phyloP scores from a whole-genome alignment of 1,140 invertebrate genomes.

The Phthorimaea operculella region DNA sequence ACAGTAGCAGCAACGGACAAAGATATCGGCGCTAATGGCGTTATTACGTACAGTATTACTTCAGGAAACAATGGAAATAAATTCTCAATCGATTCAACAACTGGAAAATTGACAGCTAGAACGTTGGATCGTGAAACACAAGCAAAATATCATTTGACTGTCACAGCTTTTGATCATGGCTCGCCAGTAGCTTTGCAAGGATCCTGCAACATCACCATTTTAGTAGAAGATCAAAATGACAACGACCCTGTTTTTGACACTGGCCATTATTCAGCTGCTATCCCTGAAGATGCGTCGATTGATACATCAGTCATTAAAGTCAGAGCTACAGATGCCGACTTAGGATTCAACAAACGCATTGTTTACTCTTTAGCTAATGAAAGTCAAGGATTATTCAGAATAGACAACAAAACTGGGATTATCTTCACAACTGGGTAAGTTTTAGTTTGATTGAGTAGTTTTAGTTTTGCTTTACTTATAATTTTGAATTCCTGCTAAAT shows the following conservation, averaged over 20 bases:
- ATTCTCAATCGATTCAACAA: slow-evolving; percentile 83
- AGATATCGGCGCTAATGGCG: slow-evolving; percentile 85
- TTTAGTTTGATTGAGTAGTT: slow-evolving; percentile 12
- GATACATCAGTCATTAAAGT: slow-evolving; percentile 88
- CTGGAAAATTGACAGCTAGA: slow-evolving; percentile 82
- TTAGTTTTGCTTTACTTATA: no score
- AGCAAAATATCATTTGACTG: slow-evolving; percentile 80
- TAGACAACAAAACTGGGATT: slow-evolving; percentile 91
- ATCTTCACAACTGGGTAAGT: slow-evolving; percentile 92
- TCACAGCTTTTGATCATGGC: slow-evolving; percentile 86
- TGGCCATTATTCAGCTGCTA: slow-evolving; percentile 77
- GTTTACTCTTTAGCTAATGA: slow-evolving; percentile 93
- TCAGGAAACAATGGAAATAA: slow-evolving; percentile 89
- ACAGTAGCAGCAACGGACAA: slow-evolving; percentile 88
- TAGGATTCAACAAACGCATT: slow-evolving; percentile 88
- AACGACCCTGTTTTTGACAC: slow-evolving; percentile 87
- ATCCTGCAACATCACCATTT: slow-evolving; percentile 82
- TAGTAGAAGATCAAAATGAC: slow-evolving; percentile 93
- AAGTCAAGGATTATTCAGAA: slow-evolving; percentile 89
- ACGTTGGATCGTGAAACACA: slow-evolving; percentile 87
- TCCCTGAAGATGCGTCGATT: slow-evolving; percentile 80
- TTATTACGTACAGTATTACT: slow-evolving; percentile 86
- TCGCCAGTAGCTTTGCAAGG: slow-evolving; percentile 74
- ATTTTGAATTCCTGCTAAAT: no score
- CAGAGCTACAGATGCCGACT: slow-evolving; percentile 88